These are phyloP conservation scores for Mus caroli DNA, from an alignment of 2,797 vertebrate genomes.

Conservation along the genomic window DNA sequence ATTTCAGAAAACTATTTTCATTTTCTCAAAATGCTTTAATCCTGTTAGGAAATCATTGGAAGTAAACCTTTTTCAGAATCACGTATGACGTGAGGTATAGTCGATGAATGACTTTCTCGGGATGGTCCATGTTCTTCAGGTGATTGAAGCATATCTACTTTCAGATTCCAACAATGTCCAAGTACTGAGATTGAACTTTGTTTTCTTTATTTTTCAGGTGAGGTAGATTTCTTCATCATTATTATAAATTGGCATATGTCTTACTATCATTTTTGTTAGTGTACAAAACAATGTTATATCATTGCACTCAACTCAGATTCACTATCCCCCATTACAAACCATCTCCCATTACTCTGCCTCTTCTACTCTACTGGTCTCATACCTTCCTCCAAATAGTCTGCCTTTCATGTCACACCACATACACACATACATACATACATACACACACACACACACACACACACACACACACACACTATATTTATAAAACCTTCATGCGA, in stretches of 20 bases:
- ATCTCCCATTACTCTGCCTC: neutral
- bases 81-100: conserved; percentile 3
- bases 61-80: conserved; percentile 16
- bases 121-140: neutral
- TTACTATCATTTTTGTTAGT: neutral
- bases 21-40: conserved; percentile 54
- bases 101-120: neutral
- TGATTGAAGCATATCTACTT: conserved; percentile 35
- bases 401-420: neutral
- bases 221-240: neutral
- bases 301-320: neutral
- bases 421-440: no score
- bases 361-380: neutral
- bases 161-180: neutral
- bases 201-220: conserved; percentile 32
- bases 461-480: neutral
- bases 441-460: neutral
- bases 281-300: neutral
- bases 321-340: neutral
- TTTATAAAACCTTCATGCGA: neutral
- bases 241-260: neutral
- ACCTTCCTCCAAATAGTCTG: neutral
- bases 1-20: conserved; percentile 30
- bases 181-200: neutral
- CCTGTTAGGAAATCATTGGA: neutral